A percentile compares a stretch with the other conserved stretches of the same genome.
These are phyloP conservation scores for Arizona elegans DNA, from an alignment of 2,113 vertebrate species.

Conservation along the genomic window DNA sequence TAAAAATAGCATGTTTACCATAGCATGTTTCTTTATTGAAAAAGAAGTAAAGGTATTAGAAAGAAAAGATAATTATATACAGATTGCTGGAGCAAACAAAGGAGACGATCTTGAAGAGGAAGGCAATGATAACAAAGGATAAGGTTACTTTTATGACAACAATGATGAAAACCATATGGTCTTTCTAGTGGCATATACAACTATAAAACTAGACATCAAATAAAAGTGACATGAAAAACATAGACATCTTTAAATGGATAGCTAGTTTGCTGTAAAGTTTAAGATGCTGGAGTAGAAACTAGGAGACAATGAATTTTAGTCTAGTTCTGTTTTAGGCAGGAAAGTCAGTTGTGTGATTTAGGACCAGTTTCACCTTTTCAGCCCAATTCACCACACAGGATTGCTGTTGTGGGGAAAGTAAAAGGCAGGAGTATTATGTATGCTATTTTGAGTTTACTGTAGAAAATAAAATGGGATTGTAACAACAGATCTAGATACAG, in stretches of 20 bases:
- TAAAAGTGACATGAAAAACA: neutral
- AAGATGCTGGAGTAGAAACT: neutral
- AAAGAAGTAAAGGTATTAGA: neutral
- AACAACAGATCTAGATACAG: neutral
- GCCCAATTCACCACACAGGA: neutral
- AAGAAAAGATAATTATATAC: neutral
- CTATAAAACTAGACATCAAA: neutral
- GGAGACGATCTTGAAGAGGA: neutral
- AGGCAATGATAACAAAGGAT: neutral
- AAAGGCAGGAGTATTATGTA: neutral
- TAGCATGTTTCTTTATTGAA: neutral
- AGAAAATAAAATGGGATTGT: neutral
- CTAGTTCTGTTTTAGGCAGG: neutral
- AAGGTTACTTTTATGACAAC: neutral
- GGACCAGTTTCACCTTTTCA: neutral
- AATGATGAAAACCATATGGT: neutral
- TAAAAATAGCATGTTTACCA: neutral
- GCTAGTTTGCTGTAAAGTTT: neutral
- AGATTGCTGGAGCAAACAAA: neutral
- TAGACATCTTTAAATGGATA: neutral
- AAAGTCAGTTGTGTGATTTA: neutral
- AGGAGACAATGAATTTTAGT: neutral
- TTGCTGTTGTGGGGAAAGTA: neutral
- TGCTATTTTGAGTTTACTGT: neutral
- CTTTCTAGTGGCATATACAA: neutral